phyloP scores from a whole-genome alignment of 2,888 invertebrate species.

The Scaptomyza reducta region DNA sequence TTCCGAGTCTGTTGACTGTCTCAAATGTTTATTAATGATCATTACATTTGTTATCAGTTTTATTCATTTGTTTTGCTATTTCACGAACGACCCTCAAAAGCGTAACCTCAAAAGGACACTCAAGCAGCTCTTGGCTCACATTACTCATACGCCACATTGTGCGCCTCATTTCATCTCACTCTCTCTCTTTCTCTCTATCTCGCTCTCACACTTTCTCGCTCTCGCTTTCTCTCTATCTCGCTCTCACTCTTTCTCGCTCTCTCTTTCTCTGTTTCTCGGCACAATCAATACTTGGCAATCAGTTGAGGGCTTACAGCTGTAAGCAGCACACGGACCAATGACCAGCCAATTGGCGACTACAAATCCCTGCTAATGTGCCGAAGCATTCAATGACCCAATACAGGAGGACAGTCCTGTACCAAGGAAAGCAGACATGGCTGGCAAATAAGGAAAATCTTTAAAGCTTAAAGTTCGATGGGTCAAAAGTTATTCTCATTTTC shows the following conservation, averaged over 20 bases:
- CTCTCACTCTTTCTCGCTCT: neutral
- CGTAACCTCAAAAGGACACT: neutral
- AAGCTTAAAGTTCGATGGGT: too few relatives aligned
- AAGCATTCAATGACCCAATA: constrained; percentile 56
- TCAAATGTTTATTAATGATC: constrained; percentile 67
- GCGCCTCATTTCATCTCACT: neutral
- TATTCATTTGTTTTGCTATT: constrained; percentile 38
- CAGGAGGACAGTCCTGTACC: constrained; percentile 1
- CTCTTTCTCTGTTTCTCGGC: neutral
- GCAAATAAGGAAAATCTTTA: too few relatives aligned
- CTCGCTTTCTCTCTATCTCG: neutral
- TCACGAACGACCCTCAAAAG: constrained; percentile 16
- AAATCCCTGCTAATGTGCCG: constrained; percentile 67
- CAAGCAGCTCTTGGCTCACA: constrained; percentile 23
- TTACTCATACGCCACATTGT: constrained; percentile 44
- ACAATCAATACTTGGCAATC: constrained; percentile 71
- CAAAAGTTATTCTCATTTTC: too few relatives aligned
- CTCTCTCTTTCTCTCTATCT: neutral
- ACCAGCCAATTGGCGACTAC: constrained; percentile 44
- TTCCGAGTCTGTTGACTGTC: constrained; percentile 49
- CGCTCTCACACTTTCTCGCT: neutral
- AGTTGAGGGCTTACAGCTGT: constrained; percentile 63
- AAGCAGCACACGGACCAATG: constrained; percentile 61
- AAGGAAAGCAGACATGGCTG: constrained; percentile 14
- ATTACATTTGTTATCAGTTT: constrained; percentile 54